Evolutionary conservation across 1,140 invertebrate genomes (phyloP).

Genomic region (Caenorhabditis inopinata): DNA sequence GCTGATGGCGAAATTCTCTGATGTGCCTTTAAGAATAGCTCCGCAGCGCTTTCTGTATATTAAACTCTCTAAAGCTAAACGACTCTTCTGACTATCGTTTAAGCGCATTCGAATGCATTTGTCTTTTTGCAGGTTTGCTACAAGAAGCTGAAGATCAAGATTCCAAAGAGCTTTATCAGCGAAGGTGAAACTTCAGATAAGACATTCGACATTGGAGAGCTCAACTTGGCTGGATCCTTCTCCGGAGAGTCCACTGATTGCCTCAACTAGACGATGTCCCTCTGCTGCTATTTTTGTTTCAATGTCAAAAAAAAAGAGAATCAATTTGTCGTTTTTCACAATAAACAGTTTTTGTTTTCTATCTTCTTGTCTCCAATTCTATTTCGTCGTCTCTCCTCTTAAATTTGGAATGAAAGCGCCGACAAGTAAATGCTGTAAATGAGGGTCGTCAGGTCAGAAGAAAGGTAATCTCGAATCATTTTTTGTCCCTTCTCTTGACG

Average conservation of each 20-base stretch:
- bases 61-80: too few species aligned
- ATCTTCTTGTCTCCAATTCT: not conserved
- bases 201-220: constrained; percentile 58
- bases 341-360: too few species aligned
- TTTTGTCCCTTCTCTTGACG: not conserved
- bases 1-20: not conserved
- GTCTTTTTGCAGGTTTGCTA: constrained; percentile 15
- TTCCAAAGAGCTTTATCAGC: constrained; percentile 58
- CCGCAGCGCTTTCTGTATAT: too few species aligned
- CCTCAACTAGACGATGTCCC: constrained; percentile 50
- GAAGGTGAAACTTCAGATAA: constrained; percentile 49
- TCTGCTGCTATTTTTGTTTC: not conserved
- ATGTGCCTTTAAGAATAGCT: too few species aligned
- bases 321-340: constrained; percentile 20
- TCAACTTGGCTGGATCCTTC: constrained; percentile 58
- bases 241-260: constrained; percentile 59
- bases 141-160: constrained; percentile 55
- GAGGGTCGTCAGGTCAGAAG: not conserved
- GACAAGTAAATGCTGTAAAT: not conserved
- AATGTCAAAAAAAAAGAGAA: not conserved
- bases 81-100: too few species aligned
- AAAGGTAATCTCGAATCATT: not conserved
- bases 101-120: too few species aligned
- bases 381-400: not conserved
- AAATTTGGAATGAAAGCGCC: not conserved